Conservation (phyloP, 1,140 invertebrate species). For the Bombus ignitus region DNA sequence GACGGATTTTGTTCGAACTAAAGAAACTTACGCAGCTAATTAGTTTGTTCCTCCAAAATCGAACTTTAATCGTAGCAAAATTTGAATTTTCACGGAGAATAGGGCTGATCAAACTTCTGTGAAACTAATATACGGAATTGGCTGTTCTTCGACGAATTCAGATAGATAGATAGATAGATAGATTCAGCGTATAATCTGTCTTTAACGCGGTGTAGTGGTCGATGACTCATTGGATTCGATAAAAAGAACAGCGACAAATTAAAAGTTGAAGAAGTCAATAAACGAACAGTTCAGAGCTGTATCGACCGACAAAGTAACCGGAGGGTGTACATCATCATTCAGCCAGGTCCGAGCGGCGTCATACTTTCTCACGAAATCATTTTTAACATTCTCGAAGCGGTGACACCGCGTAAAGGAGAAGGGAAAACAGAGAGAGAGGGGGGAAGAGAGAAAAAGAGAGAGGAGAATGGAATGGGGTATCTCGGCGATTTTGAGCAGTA, state of each 20-base stretch:
- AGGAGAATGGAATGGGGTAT: conserved; percentile 23
- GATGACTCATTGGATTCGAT: not conserved
- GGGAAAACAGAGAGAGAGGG: not conserved
- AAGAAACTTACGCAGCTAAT: too few relatives aligned
- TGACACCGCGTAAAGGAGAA: not conserved
- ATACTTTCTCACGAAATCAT: conserved; percentile 25
- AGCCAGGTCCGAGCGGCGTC: not conserved
- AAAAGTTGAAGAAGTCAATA: not conserved
- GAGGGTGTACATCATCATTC: conserved; percentile 18
- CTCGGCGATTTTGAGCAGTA: conserved; percentile 54
- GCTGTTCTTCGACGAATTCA: too few relatives aligned
- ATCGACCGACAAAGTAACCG: not conserved
- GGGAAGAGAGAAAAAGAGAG: not conserved
- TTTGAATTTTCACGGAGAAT: too few relatives aligned
- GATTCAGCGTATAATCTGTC: too few relatives aligned
- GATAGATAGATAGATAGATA: too few relatives aligned
- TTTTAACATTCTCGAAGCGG: conserved; percentile 24
- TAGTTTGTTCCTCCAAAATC: too few relatives aligned
- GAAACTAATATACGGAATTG: too few relatives aligned
- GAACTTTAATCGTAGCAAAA: too few relatives aligned
- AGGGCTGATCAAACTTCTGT: too few relatives aligned
- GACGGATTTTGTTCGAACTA: too few relatives aligned
- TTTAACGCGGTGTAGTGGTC: not conserved
- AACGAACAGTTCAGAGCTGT: not conserved
- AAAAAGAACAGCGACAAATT: not conserved